phyloP scores from a whole-genome alignment of 2,888 invertebrate genomes.

The Scaptomyza reducta region DNA sequence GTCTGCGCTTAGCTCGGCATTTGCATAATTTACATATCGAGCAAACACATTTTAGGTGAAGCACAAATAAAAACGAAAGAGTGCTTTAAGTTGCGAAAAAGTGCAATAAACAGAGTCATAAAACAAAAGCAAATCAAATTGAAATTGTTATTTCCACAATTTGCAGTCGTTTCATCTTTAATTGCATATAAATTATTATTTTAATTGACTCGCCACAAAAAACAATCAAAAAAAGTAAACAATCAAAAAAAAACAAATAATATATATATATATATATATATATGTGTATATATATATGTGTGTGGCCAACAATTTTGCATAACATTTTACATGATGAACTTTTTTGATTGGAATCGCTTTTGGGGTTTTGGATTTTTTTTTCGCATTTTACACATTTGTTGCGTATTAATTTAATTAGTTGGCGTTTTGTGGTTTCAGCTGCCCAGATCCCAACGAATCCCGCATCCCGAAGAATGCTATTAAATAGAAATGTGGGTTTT shows the following conservation, averaged over 20 bases:
- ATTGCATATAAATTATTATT: conserved; percentile 59
- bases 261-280: conserved; percentile 3
- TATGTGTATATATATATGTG: conserved; percentile 6
- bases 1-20: conserved; percentile 54
- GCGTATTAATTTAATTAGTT: conserved; percentile 76
- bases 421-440: conserved; percentile 64
- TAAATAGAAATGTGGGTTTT: conserved; percentile 59
- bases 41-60: conserved; percentile 36
- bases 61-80: conserved; percentile 8
- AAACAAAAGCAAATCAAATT: conserved; percentile 2
- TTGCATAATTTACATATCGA: conserved; percentile 67
- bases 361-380: conserved; percentile 7
- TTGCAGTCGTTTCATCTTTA: conserved; percentile 49
- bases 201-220: conserved; percentile 61
- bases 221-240: conserved; percentile 28
- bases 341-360: conserved; percentile 18
- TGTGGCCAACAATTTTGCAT: conserved; percentile 15
- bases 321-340: conserved; percentile 4
- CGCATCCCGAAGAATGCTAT: conserved; percentile 52
- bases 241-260: conserved; percentile 17
- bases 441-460: conserved; percentile 10
- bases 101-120: conserved; percentile 4
- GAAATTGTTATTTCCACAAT: conserved; percentile 42
- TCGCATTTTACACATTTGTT: conserved; percentile 59
- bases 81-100: conserved; percentile 21